These are phyloP conservation scores for Andrena minutula DNA, from an alignment of 2,888 invertebrate genomes.

Conservation along the genomic window DNA sequence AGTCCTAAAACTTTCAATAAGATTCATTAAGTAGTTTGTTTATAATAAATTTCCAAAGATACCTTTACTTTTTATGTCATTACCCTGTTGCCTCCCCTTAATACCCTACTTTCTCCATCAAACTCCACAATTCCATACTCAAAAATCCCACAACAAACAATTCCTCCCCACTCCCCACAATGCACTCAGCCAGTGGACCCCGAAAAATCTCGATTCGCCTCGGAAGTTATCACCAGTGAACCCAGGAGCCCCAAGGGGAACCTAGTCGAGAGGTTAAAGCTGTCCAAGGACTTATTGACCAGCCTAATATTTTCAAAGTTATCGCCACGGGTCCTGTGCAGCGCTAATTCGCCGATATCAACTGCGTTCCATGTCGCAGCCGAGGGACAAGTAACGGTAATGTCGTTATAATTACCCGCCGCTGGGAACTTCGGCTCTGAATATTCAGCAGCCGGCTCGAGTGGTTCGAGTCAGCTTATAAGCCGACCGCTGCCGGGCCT, in stretches of 20 bases:
- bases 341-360: slow-evolving; percentile 66
- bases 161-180: too few relatives aligned
- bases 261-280: not conserved
- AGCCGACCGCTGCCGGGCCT: slow-evolving; percentile 28
- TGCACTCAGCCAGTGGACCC: not conserved
- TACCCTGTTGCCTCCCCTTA: too few relatives aligned
- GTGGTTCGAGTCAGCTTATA: slow-evolving; percentile 47
- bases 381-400: slow-evolving; percentile 67
- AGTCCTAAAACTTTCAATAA: too few relatives aligned
- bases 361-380: slow-evolving; percentile 54
- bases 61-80: too few relatives aligned
- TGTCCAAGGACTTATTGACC: slow-evolving; percentile 2
- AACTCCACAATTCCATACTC: too few relatives aligned
- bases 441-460: slow-evolving; percentile 63
- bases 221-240: not conserved
- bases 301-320: slow-evolving; percentile 49
- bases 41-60: too few relatives aligned
- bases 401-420: slow-evolving; percentile 69
- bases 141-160: too few relatives aligned
- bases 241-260: not conserved
- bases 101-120: too few relatives aligned
- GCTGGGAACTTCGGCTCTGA: slow-evolving; percentile 64
- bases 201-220: not conserved
- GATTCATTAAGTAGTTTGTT: too few relatives aligned
- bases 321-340: slow-evolving; percentile 22